Evolutionary conservation across 2,797 vertebrate species (phyloP), one percentile per base, ranked within the genome.

Genomic region (Rachycentron canadum): DNA sequence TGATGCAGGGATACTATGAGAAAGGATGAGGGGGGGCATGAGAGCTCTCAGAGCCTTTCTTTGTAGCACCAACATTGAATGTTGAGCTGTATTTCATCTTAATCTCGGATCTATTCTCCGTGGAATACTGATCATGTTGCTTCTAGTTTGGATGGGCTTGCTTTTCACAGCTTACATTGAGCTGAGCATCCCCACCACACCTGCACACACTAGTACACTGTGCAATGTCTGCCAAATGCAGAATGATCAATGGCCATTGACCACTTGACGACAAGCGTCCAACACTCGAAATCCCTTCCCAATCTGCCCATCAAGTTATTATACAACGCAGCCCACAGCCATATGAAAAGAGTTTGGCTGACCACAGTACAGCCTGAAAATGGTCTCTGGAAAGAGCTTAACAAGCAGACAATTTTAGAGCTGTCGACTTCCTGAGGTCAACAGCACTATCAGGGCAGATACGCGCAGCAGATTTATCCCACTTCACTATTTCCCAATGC

Each of bases 51-150:
- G 63, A 73, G 41, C 60, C 43, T 81, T 43, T 79, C 81, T 87
- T 78, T 90, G 78, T 81, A 87, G 73, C 79, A 50, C 81, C 79
- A 82, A 69, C 75, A 65, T 57, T 16, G 52, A 88, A 84, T 67
- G 63, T 62, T 76, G 62, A 79, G 56, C 66, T 73, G 78, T 38
- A 78, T 86, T 89, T 83, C 76, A 86, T 76, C 80, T 76, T 76
- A 88, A 90, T 87, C 79, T 82, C 23, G 62, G 68, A 84, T 84
- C 73, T 78, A 1, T 59, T 81, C 81, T 71, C 75, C 49, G 56
- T 69, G 65, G 88, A 89, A 88, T 88, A 83, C 88, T 81, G 73
- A 90, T 86, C 69, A 25, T 47, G 82, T 74, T 78, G 76, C 76
- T 65, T 82, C 87, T 41, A 61, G 40, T 76, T 79, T 61, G 53